phyloP scores from a whole-genome alignment of 2,113 vertebrate species.

The Canis aureus region DNA sequence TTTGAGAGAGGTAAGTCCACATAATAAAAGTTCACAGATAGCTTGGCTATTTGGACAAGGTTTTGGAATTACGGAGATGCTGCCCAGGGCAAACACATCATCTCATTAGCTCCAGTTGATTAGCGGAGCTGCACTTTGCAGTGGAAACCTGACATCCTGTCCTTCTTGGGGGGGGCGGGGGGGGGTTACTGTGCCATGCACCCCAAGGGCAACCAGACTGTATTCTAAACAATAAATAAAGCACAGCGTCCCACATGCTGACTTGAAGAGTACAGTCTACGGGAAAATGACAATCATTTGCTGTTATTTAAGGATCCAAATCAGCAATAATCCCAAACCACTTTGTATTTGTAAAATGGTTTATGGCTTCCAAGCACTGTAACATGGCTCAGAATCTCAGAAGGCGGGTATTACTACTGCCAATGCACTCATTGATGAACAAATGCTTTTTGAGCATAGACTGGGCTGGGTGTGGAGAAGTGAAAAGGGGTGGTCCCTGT shows the following conservation, averaged over 20 bases:
- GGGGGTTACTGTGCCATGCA: rapidly evolving
- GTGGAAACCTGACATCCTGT: neutral
- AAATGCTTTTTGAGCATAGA: neutral
- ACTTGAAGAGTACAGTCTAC: neutral
- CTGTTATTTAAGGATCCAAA: neutral
- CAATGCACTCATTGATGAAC: neutral
- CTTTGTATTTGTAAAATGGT: neutral
- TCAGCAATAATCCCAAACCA: neutral
- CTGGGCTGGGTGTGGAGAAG: neutral
- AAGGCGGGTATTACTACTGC: neutral
- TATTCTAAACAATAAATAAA: conserved; percentile 39
- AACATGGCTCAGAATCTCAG: neutral
- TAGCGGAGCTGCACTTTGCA: neutral
- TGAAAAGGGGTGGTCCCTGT: rapidly evolving
- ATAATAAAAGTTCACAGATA: neutral
- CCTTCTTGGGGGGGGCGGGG: neutral
- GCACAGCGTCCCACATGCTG: neutral
- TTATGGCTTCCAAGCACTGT: neutral
- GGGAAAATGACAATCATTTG: neutral
- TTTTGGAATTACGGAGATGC: conserved; percentile 1
- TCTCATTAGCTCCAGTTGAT: conserved; percentile 45
- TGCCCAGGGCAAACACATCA: conserved; percentile 58
- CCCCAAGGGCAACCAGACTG: neutral
- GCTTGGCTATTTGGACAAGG: conserved; percentile 69
- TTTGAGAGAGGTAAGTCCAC: neutral